Base-by-base conservation (phyloP, 1,140 invertebrate species). In the Macrobrachium rosenbergii region DNA sequence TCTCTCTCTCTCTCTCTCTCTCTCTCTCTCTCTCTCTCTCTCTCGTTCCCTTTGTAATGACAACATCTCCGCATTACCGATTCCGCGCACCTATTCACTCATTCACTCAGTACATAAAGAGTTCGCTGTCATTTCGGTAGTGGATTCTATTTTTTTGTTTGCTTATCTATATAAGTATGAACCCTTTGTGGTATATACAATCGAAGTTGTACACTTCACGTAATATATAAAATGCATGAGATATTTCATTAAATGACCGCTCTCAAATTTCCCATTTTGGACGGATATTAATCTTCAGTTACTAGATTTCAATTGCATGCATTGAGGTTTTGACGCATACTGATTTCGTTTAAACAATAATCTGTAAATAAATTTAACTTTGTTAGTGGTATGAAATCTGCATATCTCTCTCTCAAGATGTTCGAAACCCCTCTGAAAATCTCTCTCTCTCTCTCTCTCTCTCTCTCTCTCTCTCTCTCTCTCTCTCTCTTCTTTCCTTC, bases 391-490 rank as follows among this genome's bases (percentile, higher is more conserved):
- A 37, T 3, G 3, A 37, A 37, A 16, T n/a, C 5, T 52, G 5
- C 19, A 28, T 37, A n/a, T 43, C 62, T 23, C 21, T 64, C 23
- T 59, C 8, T 64, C 75, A 21, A 14, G 12, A 28, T 19, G 17
- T 11, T 23, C n/a, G 3, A 43, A 19, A 16, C 28, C 72, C 16
- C 28, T 21, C 52, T 5, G n/a, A 21, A 43, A 69, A 63, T 69
- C 28, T 45, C 63, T 69, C 80, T 69, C 63, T 69, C 63, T 77
- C 75, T 76, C 77, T 23, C 75, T 52, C 59, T 80, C 78, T 63
- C 78, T 80, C 78, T 80, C 59, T 80, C 59, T 63, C 59, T 63
- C 58, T 80, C 78, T 80, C 78, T 80, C 28, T 63, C n/a, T 80
- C n/a, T 63, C 62, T 28, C 79, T 81, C 79, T 64, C 62, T 82